Evolutionary conservation across 2,888 invertebrate genomes (phyloP).

Genomic region (Stenodema calcarata): DNA sequence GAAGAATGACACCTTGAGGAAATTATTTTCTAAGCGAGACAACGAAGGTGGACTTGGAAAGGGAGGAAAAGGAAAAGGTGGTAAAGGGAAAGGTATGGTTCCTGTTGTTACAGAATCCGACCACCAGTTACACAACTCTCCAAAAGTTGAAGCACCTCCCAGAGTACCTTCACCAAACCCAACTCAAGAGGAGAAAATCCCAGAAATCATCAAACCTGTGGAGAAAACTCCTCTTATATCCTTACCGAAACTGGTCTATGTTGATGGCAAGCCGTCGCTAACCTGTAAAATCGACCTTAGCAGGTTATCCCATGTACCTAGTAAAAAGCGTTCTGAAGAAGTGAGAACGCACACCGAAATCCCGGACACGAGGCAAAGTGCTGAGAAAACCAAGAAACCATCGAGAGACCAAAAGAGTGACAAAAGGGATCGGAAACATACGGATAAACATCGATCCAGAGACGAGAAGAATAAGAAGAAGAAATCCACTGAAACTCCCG

Average conservation of each 20-base stretch:
- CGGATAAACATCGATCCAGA: slow-evolving; percentile 53
- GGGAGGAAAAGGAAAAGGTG: slow-evolving; percentile 67
- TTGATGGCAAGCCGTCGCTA: slow-evolving; percentile 57
- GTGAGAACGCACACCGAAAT: slow-evolving; percentile 64
- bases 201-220: slow-evolving; percentile 53
- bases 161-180: slow-evolving; percentile 45
- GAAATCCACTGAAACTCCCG: slow-evolving; percentile 47
- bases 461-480: slow-evolving; percentile 54
- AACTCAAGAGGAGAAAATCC: slow-evolving; percentile 14
- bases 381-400: slow-evolving; percentile 39
- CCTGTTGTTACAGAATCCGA: slow-evolving; percentile 72
- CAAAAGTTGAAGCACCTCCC: slow-evolving; percentile 39
- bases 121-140: slow-evolving; percentile 26
- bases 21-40: slow-evolving; percentile 67
- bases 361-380: slow-evolving; percentile 63
- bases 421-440: slow-evolving; percentile 50
- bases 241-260: slow-evolving; percentile 36
- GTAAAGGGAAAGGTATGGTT: slow-evolving; percentile 73
- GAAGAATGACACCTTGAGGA: slow-evolving; percentile 72
- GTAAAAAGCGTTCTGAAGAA: slow-evolving; percentile 63
- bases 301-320: slow-evolving; percentile 61
- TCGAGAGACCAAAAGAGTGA: slow-evolving; percentile 38
- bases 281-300: slow-evolving; percentile 63
- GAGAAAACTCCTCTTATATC: slow-evolving; percentile 5
- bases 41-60: slow-evolving; percentile 58